These are phyloP conservation scores for Pangasius djambal DNA, from an alignment of 2,797 vertebrate genomes.

Conservation along the genomic window DNA sequence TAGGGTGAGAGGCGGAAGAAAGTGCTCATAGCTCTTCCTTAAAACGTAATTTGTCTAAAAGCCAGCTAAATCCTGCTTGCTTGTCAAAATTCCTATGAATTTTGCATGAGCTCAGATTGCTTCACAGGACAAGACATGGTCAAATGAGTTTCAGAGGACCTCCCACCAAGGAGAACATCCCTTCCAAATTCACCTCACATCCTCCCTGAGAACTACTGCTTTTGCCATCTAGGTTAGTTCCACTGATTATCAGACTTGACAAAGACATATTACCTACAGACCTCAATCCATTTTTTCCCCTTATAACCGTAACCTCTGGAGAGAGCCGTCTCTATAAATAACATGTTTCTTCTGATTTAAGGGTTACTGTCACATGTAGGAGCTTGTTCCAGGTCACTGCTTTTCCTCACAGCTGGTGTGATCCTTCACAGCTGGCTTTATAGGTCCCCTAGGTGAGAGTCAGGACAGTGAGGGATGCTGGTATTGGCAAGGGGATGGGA, in stretches of 20 bases:
- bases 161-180: slow-evolving; percentile 8
- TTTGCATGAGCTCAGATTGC: slow-evolving; percentile 36
- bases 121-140: not conserved
- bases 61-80: slow-evolving; percentile 5
- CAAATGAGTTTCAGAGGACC: slow-evolving; percentile 8
- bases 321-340: slow-evolving; percentile 30
- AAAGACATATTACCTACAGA: slow-evolving; percentile 40
- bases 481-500: slow-evolving; percentile 47
- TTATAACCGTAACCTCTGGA: slow-evolving; percentile 21
- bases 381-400: slow-evolving; percentile 21
- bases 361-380: slow-evolving; percentile 34
- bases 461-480: slow-evolving; percentile 39
- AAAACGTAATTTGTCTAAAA: slow-evolving; percentile 27
- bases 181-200: not conserved
- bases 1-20: not conserved
- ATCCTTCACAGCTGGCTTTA: slow-evolving; percentile 44
- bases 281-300: not conserved
- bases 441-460: slow-evolving; percentile 42
- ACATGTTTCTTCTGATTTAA: slow-evolving; percentile 10
- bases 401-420: not conserved
- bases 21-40: slow-evolving; percentile 9
- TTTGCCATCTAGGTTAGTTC: slow-evolving; percentile 20
- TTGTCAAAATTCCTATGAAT: slow-evolving; percentile 26
- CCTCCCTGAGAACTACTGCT: not conserved
- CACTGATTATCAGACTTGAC: slow-evolving; percentile 45